These are phyloP conservation scores for Hirtodrosophila duncani DNA, from an alignment of 2,888 invertebrate species.

Conservation along the genomic window DNA sequence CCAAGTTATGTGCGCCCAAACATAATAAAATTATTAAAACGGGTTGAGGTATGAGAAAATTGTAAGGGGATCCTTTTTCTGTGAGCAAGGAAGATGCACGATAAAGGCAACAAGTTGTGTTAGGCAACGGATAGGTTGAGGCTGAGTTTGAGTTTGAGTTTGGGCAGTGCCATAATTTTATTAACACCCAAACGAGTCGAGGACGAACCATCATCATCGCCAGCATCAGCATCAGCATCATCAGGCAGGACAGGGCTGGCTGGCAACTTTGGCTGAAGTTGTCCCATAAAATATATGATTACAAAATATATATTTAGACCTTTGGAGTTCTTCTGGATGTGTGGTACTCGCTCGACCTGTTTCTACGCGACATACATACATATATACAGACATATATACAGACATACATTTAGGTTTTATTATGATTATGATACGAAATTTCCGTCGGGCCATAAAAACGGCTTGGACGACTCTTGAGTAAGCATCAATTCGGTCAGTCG, in stretches of 20 bases:
- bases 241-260: slow-evolving; percentile 15
- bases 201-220: slow-evolving; percentile 27
- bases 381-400: no score
- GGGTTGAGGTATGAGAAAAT: slow-evolving; percentile 27
- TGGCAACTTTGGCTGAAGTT: slow-evolving; percentile 24
- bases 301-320: slow-evolving; percentile 63
- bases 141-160: slow-evolving; percentile 2
- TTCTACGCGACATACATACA: no score
- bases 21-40: slow-evolving; percentile 67
- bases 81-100: slow-evolving; percentile 32
- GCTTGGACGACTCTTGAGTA: slow-evolving; percentile 26
- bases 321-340: slow-evolving; percentile 21
- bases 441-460: slow-evolving; percentile 47
- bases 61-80: slow-evolving; percentile 59
- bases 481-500: slow-evolving; percentile 67
- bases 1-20: slow-evolving; percentile 61
- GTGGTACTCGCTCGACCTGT: not conserved
- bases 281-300: slow-evolving; percentile 71
- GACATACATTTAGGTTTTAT: slow-evolving; percentile 60
- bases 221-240: slow-evolving; percentile 9
- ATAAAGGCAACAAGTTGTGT: slow-evolving; percentile 39
- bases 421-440: slow-evolving; percentile 65
- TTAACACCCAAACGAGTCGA: slow-evolving; percentile 55
- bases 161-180: slow-evolving; percentile 55
- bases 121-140: not conserved